Base-by-base conservation (phyloP, 37 sponge, comb jelly and placozoan genomes). In the Lycopodina hypogea region DNA sequence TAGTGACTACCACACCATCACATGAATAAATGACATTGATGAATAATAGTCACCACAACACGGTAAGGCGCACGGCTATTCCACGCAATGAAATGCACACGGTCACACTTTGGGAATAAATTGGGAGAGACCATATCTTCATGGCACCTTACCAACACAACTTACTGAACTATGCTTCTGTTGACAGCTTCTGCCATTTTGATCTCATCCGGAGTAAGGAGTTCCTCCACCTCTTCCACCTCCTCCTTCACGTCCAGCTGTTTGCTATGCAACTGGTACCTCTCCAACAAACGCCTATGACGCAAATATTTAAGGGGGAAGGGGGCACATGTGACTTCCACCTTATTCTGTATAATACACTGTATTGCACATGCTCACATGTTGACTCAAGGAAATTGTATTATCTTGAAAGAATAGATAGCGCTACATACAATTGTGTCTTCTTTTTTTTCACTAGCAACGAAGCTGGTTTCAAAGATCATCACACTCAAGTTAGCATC, bases 161-260 rank as follows among this genome's bases (percentile, higher is more conserved):
- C 80, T 51, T n/a, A 90, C 90, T 78, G 85, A 34, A 56, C 50
- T 37, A 92, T 72, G 33, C n/a, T 65, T 59, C 81, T 71, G 61
- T 78, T 81, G 37, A 87, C 72, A 24, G 41, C 68, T 34, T 87
- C 79, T 23, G 74, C 76, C 52, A 22, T 72, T 35, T 76, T 48
- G 51, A 55, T 89, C 78, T 93, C 94, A 21, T 73, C 87, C 63
- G 92, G 88, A 18, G 94, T 93, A 38, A 93, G 71, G 14, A 84
- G 35, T 41, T 93, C 94, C 62, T 93, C 94, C 63, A 87, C 19
- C 63, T 92, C 93, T 28, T 70, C 71, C 35, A 19, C 48, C 52
- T 68, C 77, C 0, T 50, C 70, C 26, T 51, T 15, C 56, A 66
- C 28, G 40, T 56, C 50, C 71, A 38, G n/a, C 71, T 87, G 88